Evolutionary conservation across 1,140 invertebrate species (phyloP).

Genomic region (Halesus radiatus): DNA sequence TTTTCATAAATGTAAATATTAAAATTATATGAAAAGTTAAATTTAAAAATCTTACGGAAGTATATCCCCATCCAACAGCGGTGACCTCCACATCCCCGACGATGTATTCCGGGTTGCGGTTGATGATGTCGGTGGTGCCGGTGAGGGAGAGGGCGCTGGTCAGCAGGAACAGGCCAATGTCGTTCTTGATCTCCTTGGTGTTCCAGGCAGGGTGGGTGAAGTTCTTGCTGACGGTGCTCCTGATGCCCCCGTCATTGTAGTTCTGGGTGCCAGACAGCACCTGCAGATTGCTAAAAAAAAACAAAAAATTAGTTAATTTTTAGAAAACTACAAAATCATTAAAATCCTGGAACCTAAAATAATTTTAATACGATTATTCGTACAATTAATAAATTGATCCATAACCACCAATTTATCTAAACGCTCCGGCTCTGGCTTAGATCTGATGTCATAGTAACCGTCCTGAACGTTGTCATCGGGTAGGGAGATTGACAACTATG

Average conservation of each 20-base stretch:
- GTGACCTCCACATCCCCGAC: constrained; percentile 55
- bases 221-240: constrained; percentile 23
- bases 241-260: constrained; percentile 23
- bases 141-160: background rate
- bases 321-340: background rate
- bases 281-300: constrained; percentile 30
- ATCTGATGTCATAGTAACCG: background rate
- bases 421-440: too few species aligned
- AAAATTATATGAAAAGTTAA: too few species aligned
- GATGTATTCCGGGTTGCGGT: constrained; percentile 59
- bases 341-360: background rate
- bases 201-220: constrained; percentile 42
- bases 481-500: background rate
- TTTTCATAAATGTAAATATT: too few species aligned
- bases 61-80: constrained; percentile 69
- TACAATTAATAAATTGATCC: too few species aligned
- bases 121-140: constrained; percentile 42
- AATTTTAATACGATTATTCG: background rate
- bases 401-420: too few species aligned
- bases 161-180: constrained; percentile 37
- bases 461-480: too few species aligned
- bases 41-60: constrained; percentile 59
- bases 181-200: constrained; percentile 35
- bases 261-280: constrained; percentile 41
- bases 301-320: background rate